Percentiles rank a stretch among this genome's conserved stretches.
Evolutionary conservation across 2,888 invertebrate species (phyloP).

Genomic region (Dendrolimus pini): DNA sequence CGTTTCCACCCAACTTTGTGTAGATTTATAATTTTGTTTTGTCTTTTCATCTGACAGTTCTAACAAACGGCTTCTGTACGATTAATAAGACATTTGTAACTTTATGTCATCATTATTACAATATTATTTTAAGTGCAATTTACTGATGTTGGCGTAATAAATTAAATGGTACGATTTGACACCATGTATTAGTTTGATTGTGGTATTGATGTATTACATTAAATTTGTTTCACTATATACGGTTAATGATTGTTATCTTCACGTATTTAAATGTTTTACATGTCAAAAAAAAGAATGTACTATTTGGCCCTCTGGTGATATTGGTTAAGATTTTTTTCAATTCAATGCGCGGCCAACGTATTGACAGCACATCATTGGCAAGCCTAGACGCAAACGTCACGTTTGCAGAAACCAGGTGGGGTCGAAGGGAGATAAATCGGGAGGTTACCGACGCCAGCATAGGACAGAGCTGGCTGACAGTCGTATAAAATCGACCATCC

Average conservation of each 20-base stretch:
- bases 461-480: constrained; percentile 44
- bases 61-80: constrained; percentile 19
- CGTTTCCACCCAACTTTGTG: constrained; percentile 20
- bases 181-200: not conserved
- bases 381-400: constrained; percentile 31
- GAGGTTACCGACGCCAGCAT: constrained; percentile 53
- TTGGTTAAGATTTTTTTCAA: constrained; percentile 47
- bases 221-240: not conserved
- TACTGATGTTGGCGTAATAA: not conserved
- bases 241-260: not conserved
- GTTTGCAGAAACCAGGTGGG: constrained; percentile 68
- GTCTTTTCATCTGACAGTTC: constrained; percentile 27
- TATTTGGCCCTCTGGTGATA: constrained; percentile 58
- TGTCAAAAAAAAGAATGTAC: constrained; percentile 25
- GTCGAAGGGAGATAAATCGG: constrained; percentile 68
- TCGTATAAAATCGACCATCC: constrained; percentile 65
- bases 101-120: constrained; percentile 16
- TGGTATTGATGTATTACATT: not conserved
- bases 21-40: constrained; percentile 25
- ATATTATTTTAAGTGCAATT: constrained; percentile 15
- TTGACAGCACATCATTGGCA: constrained; percentile 74
- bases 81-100: constrained; percentile 16
- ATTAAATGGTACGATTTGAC: not conserved
- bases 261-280: not conserved
- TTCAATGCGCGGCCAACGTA: constrained; percentile 60